Base-by-base conservation (phyloP, 2,113 vertebrate genomes). In the Equus przewalskii region DNA sequence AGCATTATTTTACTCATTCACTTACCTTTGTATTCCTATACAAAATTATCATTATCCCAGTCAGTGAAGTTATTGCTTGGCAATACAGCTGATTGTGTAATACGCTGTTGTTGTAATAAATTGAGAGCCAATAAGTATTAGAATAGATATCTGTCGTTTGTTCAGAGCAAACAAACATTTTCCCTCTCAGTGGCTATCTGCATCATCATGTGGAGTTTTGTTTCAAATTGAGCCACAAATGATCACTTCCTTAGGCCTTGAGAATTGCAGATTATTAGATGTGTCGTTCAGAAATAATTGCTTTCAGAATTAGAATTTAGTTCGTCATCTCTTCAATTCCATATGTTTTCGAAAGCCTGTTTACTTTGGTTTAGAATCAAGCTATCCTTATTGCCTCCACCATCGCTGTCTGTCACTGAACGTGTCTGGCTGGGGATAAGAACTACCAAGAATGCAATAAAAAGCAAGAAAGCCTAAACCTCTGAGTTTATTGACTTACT, bases 321-420 rank as follows among this genome's bases (percentile, higher is more conserved):
- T 95, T 92, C 98, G 82, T 98, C 65, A 91, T 91, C 44, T 96
- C 75, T 94, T 91, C 33, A 88, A 87, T 95, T 96, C 51, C 79
- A 96, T 46, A 88, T 78, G 94, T 98, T 97, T 96, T 97, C 96
- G 96, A 97, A 30, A 98, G 51, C 44, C 56, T 97, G 81, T 97
- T 98, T 98, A 96, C 54, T 98, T 96, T 95, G 89, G 85, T 98
- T 98, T 97, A 95, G 83, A 97, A 98, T 97, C 96, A 98, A 97
- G 97, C 97, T 97, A 93, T 79, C 89, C 58, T 97, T 97, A 94
- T 97, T 98, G 98, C 70, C 56, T 98, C 93, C n/a, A 54, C 51
- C 36, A 2, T 98, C 90, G 62, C 60, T 97, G 26, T 93, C 89
- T 98, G 41, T 94, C 96, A 90, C 60, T 97, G 90, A 75, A 56